These are phyloP conservation scores for Sebastes minor DNA, from an alignment of 2,797 vertebrate species.

Conservation along the genomic window DNA sequence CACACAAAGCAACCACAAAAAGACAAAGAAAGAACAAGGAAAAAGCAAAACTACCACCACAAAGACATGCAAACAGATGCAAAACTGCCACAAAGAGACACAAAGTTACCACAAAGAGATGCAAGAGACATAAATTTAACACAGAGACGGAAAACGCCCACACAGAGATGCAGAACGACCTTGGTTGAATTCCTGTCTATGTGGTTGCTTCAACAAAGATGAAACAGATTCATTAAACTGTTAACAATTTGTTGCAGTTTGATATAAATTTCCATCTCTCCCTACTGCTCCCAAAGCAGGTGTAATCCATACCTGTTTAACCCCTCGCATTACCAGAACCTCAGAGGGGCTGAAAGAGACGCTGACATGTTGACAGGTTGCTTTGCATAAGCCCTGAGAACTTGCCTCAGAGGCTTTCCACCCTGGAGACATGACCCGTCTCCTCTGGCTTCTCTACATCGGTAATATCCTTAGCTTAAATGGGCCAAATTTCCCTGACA, in stretches of 20 bases:
- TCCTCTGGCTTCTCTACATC: slow-evolving; percentile 25
- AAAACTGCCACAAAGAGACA: background rate
- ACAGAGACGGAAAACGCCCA: background rate
- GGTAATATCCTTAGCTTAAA: slow-evolving; percentile 25
- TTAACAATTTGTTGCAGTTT: too few species aligned
- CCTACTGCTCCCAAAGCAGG: slow-evolving; percentile 3
- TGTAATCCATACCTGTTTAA: slow-evolving; percentile 21
- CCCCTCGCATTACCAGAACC: slow-evolving; percentile 14
- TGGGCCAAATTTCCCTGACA: slow-evolving; percentile 52
- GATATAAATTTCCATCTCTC: too few species aligned
- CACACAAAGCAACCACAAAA: background rate
- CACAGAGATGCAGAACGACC: background rate
- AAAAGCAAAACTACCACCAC: background rate
- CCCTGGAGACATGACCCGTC: slow-evolving; percentile 28
- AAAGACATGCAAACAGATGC: background rate
- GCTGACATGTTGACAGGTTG: slow-evolving; percentile 28
- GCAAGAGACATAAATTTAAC: background rate
- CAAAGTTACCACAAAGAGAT: background rate
- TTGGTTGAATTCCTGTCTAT: background rate
- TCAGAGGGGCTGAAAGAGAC: background rate
- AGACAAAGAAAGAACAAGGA: background rate
- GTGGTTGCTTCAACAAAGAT: background rate
- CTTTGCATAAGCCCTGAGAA: slow-evolving; percentile 40
- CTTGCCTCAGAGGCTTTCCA: slow-evolving; percentile 14
- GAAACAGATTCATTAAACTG: background rate